These are phyloP conservation scores for Lepidocolaptes lacrymiger DNA, from an alignment of 2,797 vertebrate genomes.

Conservation along the genomic window DNA sequence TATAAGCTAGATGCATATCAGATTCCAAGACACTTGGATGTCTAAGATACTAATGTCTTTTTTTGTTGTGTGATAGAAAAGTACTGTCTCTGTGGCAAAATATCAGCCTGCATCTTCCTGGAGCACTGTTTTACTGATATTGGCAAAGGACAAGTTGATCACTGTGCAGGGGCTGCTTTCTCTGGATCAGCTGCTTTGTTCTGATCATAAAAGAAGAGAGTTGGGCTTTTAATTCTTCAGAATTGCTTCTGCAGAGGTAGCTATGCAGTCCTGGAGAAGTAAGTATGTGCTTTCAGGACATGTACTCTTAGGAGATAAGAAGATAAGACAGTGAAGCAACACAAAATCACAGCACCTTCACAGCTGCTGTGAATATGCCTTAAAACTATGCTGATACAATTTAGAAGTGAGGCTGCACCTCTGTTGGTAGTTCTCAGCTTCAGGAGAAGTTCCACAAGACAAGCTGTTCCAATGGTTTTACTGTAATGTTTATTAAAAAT, in stretches of 20 bases:
- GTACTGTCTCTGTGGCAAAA: not conserved
- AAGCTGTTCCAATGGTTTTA: not conserved
- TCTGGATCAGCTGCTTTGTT: not conserved
- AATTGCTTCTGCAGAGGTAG: not conserved
- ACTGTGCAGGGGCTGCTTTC: not conserved
- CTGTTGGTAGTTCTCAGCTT: not conserved
- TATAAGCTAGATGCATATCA: not conserved
- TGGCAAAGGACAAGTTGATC: not conserved
- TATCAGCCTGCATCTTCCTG: not conserved
- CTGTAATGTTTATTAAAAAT: not conserved
- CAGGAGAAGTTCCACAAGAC: not conserved
- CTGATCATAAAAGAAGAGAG: not conserved
- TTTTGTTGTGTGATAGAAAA: not conserved
- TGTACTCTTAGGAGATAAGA: rapidly evolving
- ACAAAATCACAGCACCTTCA: not conserved
- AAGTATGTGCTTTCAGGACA: not conserved
- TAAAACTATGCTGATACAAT: not conserved
- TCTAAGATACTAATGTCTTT: not conserved
- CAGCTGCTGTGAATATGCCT: not conserved
- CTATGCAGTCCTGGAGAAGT: not conserved
- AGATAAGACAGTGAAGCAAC: not conserved
- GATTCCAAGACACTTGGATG: not conserved
- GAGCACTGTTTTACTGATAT: not conserved
- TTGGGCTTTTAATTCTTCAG: not conserved
- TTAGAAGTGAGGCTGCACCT: not conserved